These are phyloP conservation scores for Aporrectodea caliginosa DNA, from an alignment of 1,140 invertebrate species.

Conservation along the genomic window DNA sequence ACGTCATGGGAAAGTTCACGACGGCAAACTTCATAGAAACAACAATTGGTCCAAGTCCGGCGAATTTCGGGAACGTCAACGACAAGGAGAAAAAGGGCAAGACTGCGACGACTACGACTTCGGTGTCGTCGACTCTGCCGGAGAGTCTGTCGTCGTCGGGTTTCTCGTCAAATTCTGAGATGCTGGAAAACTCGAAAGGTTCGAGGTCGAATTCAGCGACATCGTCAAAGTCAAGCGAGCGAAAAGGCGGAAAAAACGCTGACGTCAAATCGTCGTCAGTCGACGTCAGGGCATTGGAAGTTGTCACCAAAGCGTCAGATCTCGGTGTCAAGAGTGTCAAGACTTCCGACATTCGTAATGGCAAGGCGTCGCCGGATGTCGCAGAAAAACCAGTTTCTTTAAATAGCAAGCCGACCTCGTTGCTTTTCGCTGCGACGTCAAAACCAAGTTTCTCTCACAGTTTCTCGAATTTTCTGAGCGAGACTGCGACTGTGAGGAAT, in stretches of 20 bases:
- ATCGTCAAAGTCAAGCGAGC: slow-evolving; percentile 3
- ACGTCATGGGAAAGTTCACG: slow-evolving; percentile 56
- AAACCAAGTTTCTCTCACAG: background rate
- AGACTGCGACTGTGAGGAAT: background rate
- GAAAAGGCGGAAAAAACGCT: background rate
- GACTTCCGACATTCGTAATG: background rate
- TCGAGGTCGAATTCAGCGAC: slow-evolving; percentile 35
- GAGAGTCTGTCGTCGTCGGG: slow-evolving; percentile 11
- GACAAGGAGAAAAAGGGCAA: slow-evolving; percentile 31
- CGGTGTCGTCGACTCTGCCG: background rate
- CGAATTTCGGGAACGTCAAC: slow-evolving; percentile 33
- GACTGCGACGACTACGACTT: background rate
- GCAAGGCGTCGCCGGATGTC: background rate
- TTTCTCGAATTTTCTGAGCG: background rate
- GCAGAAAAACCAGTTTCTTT: background rate
- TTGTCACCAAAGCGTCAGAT: background rate
- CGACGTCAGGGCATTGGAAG: background rate
- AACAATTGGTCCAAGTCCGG: slow-evolving; percentile 41
- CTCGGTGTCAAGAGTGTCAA: background rate
- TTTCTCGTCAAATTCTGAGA: background rate
- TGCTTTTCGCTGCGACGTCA: background rate
- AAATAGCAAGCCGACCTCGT: background rate
- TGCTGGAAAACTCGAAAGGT: slow-evolving; percentile 3
- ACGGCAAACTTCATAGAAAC: slow-evolving; percentile 61
- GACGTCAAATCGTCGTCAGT: background rate